Conservation (phyloP, 2,113 vertebrate species). For the Peromyscus leucopus region DNA sequence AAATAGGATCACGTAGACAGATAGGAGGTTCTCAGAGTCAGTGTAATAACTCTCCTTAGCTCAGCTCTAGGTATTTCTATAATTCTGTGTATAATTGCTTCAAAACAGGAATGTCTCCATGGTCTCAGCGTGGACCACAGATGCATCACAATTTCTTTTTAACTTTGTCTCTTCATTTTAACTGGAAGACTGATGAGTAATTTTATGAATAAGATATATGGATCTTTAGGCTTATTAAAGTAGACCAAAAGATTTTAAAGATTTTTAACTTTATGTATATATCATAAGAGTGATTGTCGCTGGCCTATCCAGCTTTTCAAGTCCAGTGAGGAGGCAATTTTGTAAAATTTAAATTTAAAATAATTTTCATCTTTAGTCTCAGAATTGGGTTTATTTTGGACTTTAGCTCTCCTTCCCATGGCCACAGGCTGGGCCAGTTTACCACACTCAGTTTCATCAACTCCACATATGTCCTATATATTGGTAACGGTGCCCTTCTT, state of each 20-base stretch:
- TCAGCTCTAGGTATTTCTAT: background rate
- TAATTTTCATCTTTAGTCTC: background rate
- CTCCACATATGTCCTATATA: background rate
- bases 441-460: background rate
- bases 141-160: background rate
- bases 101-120: background rate
- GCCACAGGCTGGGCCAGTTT: background rate
- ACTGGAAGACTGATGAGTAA: background rate
- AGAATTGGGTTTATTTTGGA: background rate
- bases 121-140: background rate
- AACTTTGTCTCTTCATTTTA: slow-evolving; percentile 5
- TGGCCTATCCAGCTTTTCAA: background rate
- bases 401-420: background rate
- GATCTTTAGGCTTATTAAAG: background rate
- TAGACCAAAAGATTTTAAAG: background rate
- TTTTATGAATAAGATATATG: background rate
- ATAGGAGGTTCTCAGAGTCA: background rate
- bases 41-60: background rate
- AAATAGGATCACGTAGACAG: background rate
- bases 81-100: background rate
- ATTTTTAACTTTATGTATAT: background rate
- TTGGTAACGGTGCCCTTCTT: background rate
- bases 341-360: slow-evolving; percentile 3
- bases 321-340: background rate
- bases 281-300: background rate